phyloP scores from a whole-genome alignment of 2,888 invertebrate species.

The Sabatieria punctata region DNA sequence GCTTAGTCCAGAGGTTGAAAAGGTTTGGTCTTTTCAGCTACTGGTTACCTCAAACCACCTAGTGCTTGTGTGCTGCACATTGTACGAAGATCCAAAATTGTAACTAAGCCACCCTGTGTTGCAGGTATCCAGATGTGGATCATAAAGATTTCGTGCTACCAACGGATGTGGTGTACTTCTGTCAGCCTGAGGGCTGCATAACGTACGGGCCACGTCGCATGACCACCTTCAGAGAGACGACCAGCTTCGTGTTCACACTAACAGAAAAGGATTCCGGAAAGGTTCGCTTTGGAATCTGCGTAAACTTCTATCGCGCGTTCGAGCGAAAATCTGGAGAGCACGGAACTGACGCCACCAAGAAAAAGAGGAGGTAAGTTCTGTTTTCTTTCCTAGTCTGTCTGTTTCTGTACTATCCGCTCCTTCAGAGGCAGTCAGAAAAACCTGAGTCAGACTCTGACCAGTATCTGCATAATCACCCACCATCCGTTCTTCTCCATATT shows the following conservation, averaged over 20 bases:
- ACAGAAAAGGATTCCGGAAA: conserved; percentile 97
- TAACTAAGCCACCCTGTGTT: neutral
- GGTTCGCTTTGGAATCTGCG: conserved; percentile 82
- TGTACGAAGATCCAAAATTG: too few species aligned
- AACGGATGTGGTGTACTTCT: conserved; percentile 95
- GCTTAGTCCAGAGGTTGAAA: too few species aligned
- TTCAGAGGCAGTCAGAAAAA: conserved; percentile 38
- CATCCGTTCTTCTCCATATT: conserved; percentile 98
- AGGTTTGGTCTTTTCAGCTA: too few species aligned
- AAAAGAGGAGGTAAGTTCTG: neutral
- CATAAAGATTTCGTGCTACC: conserved; percentile 77
- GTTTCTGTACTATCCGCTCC: neutral
- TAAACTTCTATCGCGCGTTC: conserved; percentile 53
- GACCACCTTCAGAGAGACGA: conserved; percentile 7
- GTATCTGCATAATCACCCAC: conserved; percentile 90
- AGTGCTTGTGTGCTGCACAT: too few species aligned
- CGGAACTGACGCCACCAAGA: too few species aligned
- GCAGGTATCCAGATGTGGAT: conserved; percentile 38
- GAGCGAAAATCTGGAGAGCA: conserved; percentile 9
- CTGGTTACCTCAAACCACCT: too few species aligned
- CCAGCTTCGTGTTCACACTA: conserved; percentile 37
- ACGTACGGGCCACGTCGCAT: conserved; percentile 55
- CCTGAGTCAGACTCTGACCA: conserved; percentile 65
- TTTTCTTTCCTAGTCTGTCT: neutral
- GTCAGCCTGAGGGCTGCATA: conserved; percentile 94